A percentile compares a stretch with the other conserved stretches of the same genome.
Conservation (phyloP, 1,140 invertebrate species). For the Drosophila nasuta region DNA sequence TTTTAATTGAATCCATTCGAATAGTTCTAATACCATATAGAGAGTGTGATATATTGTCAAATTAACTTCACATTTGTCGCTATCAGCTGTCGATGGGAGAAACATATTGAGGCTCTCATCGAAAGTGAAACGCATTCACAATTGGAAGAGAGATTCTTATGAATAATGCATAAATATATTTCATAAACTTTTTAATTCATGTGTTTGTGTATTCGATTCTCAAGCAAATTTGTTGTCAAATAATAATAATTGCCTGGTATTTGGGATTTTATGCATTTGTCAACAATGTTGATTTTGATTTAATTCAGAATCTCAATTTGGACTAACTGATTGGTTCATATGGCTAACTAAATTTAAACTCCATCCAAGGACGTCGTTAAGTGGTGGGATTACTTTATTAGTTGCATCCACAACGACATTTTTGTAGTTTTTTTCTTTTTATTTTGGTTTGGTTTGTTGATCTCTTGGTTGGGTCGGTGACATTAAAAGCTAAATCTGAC, state of each 20-base stretch:
- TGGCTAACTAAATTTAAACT: not conserved
- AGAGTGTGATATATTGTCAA: not conserved
- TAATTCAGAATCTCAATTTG: constrained; percentile 16
- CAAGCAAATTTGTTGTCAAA: constrained; percentile 10
- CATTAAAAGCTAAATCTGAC: constrained; percentile 58
- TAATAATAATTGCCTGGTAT: not conserved
- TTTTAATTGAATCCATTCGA: constrained; percentile 1
- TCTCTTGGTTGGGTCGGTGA: constrained; percentile 33
- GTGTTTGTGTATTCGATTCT: not conserved
- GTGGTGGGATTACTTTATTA: constrained; percentile 42
- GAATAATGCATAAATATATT: constrained; percentile 34
- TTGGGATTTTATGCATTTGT: constrained; percentile 17
- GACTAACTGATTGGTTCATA: not conserved
- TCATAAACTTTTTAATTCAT: constrained; percentile 11
- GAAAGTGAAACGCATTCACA: constrained; percentile 2
- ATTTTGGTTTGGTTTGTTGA: constrained; percentile 31
- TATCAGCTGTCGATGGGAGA: not conserved
- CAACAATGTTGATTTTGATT: constrained; percentile 8
- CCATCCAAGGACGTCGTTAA: constrained; percentile 36
- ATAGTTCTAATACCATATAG: not conserved
- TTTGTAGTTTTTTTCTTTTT: not conserved
- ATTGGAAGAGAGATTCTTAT: not conserved
- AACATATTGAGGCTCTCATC: not conserved
- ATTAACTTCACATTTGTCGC: not conserved
- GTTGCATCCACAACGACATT: constrained; percentile 26